Evolutionary conservation across 2,113 vertebrate species (phyloP).

Genomic region (Dicerorhinus sumatrensis): DNA sequence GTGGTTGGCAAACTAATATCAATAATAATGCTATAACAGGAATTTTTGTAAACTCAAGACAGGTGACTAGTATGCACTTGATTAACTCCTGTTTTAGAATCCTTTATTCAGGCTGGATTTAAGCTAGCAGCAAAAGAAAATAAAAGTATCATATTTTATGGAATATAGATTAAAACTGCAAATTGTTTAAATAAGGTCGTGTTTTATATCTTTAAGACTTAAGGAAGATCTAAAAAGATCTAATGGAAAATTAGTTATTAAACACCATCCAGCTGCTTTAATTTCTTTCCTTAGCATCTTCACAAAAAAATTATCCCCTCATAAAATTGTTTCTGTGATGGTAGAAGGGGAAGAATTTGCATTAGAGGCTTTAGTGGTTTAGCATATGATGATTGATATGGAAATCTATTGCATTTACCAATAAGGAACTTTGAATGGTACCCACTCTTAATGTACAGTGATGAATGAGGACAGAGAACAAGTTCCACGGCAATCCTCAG

Average conservation of each 20-base stretch:
- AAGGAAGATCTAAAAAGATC: background rate
- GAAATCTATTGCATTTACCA: background rate
- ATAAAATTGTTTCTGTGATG: background rate
- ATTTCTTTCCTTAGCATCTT: constrained; percentile 15
- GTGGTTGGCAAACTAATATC: background rate
- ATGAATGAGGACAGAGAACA: background rate
- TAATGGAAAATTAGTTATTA: background rate
- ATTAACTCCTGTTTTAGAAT: background rate
- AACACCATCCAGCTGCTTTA: background rate
- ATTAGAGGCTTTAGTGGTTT: background rate
- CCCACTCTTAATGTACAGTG: background rate
- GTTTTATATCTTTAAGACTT: constrained; percentile 26
- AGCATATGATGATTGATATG: background rate
- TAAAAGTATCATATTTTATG: background rate
- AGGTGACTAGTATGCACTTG: background rate
- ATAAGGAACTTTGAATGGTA: background rate
- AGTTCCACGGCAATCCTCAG: background rate
- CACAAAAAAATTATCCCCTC: background rate
- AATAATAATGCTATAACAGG: background rate
- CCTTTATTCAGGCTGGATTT: background rate
- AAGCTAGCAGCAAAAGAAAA: constrained; percentile 5
- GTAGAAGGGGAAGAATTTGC: background rate
- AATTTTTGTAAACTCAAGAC: background rate
- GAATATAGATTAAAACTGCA: background rate
- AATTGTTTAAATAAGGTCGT: background rate